These are phyloP conservation scores for Ecliptopera silaceata DNA, from an alignment of 2,888 invertebrate genomes.

Conservation along the genomic window DNA sequence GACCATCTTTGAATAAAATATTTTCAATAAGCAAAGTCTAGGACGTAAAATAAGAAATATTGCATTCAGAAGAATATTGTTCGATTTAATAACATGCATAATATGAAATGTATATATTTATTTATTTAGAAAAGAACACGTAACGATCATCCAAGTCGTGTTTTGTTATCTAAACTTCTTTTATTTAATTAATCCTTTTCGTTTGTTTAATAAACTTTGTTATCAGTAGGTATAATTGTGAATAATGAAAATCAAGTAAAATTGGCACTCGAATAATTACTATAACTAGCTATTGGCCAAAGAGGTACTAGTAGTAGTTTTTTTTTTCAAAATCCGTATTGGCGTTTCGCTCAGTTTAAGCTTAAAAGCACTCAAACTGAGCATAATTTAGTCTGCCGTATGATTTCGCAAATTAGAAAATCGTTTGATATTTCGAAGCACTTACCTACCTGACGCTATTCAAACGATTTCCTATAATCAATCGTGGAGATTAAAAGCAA, in stretches of 20 bases:
- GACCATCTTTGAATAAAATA: constrained; percentile 9
- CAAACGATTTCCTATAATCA: background rate
- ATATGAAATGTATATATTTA: background rate
- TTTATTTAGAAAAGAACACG: too few relatives aligned
- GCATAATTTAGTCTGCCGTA: background rate
- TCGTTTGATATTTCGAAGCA: background rate
- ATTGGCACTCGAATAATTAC: too few relatives aligned
- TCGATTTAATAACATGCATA: background rate
- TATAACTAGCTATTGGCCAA: too few relatives aligned
- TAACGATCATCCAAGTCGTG: too few relatives aligned
- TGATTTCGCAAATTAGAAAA: background rate
- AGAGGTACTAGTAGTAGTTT: too few relatives aligned
- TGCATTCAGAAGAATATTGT: background rate
- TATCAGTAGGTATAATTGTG: too few relatives aligned
- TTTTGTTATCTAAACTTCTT: too few relatives aligned
- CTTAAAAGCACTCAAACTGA: background rate
- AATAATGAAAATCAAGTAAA: too few relatives aligned
- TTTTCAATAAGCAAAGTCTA: constrained; percentile 10
- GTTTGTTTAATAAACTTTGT: too few relatives aligned
- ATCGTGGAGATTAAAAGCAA: too few relatives aligned
- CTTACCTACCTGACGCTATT: background rate
- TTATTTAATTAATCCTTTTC: too few relatives aligned
- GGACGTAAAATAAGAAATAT: constrained; percentile 9
- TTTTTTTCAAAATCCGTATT: background rate
- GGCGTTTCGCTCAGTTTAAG: background rate